Percentiles rank a stretch among this genome's conserved stretches.
Evolutionary conservation across 2,888 invertebrate species (phyloP).

Genomic region (Dichetophora obliterata): DNA sequence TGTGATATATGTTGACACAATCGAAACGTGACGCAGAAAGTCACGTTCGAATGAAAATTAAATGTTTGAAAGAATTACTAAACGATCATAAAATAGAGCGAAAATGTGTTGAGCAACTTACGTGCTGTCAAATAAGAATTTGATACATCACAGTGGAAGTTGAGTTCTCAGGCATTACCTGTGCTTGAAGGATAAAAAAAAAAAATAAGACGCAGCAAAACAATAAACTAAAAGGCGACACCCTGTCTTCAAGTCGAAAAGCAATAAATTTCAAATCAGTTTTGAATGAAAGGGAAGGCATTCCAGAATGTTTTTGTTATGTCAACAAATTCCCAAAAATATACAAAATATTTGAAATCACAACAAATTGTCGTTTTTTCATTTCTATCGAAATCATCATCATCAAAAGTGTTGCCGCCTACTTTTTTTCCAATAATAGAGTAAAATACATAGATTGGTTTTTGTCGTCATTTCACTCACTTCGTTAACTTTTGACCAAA

Average conservation of each 20-base stretch:
- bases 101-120: conserved; percentile 1
- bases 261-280: background rate
- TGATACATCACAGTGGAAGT: background rate
- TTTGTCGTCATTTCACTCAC: too few species aligned
- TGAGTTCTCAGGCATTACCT: background rate
- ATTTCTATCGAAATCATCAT: background rate
- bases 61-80: conserved; percentile 1
- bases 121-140: conserved; percentile 21
- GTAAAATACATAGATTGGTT: too few species aligned
- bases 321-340: conserved; percentile 7
- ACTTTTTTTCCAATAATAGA: background rate
- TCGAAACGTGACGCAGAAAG: conserved; percentile 50
- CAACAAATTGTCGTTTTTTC: background rate
- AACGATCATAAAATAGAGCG: conserved; percentile 26
- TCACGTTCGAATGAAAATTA: conserved; percentile 47
- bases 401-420: conserved; percentile 8
- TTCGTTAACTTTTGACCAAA: too few species aligned
- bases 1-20: conserved; percentile 53
- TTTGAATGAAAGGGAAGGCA: background rate
- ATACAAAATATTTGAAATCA: background rate
- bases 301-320: background rate
- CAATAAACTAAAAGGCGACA: background rate
- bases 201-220: background rate
- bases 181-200: background rate
- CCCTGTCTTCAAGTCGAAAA: background rate